Conservation (phyloP, 2,888 invertebrate genomes). For the Xanthia icteritia region DNA sequence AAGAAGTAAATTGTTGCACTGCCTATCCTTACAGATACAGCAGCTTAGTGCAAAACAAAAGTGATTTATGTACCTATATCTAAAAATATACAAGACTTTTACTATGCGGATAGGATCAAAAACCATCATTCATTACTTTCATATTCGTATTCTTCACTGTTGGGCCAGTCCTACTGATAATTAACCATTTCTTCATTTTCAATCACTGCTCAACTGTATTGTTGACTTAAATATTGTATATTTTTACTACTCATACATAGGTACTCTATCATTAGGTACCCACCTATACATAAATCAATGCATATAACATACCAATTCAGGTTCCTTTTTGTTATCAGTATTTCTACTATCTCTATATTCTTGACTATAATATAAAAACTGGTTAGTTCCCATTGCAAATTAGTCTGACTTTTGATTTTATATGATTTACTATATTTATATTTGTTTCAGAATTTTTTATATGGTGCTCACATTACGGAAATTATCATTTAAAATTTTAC, state of each 20-base stretch:
- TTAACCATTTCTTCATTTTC: neutral
- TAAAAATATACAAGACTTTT: neutral
- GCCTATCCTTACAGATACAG: neutral
- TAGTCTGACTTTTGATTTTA: neutral
- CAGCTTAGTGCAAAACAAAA: neutral
- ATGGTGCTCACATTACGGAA: neutral
- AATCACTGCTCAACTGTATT: neutral
- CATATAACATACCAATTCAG: conserved; percentile 35
- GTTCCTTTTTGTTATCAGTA: conserved; percentile 6
- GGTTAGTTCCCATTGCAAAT: conserved; percentile 27
- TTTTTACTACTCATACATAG: too few relatives aligned
- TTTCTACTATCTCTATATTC: neutral
- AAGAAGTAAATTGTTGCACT: neutral
- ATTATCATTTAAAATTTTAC: conserved; percentile 58
- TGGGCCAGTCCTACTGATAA: neutral
- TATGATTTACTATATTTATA: conserved; percentile 29
- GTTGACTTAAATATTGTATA: neutral
- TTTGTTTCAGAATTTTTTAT: conserved; percentile 32
- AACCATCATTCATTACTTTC: neutral
- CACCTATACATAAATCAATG: neutral
- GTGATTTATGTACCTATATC: neutral
- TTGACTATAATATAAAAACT: neutral
- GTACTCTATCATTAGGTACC: neutral
- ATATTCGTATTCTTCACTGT: neutral
- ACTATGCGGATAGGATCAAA: neutral